Base-by-base conservation (phyloP, 2,113 vertebrate species). In the Protomyctophum bolini region DNA sequence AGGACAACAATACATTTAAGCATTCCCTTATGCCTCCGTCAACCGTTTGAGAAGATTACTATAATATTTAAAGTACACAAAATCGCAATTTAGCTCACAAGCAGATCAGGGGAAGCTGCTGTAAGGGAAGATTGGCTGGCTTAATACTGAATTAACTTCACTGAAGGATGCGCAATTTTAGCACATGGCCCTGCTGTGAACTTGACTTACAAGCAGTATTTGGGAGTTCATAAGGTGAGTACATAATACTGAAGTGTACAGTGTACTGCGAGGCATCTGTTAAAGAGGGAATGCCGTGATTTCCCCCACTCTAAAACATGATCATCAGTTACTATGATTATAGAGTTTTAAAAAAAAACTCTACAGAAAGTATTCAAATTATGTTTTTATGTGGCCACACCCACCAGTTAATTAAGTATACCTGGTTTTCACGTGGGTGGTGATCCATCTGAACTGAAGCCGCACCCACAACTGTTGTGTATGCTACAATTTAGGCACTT, bases 71-170 rank as follows among this genome's bases (percentile, higher is more conserved):
- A 41, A 41, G 33, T 82, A 75, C 63, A 76, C 68, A 75, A 48
- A 41, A 45, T 60, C 58, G 6, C 76, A 68, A 80, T 82, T 82
- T 80, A 56, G 49, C 10, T 10, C 76, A 68, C 69, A 50, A 67
- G 49, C 64, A 69, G 73, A 86, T 85, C 75, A 76, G 76, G 77
- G 29, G 46, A 67, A 68, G 66, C 47, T 56, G 66, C 71, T 77
- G 55, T 77, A 76, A 72, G 76, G 59, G 76, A 72, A 83, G 83
- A 83, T 73, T 70, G 74, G 66, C 80, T 73, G 68, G 72, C 69
- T 85, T 64, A 62, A 52, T 14, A 61, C 48, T 70, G 70, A 84
- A 86, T 73, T 55, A 58, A 78, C 72, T 81, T 75, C 1, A 79
- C 67, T 68, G 68, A 63, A 57, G 15, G 64, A 85, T 70, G 70